Conservation (phyloP, 2,797 vertebrate species). For the Loris lydekkerianus region DNA sequence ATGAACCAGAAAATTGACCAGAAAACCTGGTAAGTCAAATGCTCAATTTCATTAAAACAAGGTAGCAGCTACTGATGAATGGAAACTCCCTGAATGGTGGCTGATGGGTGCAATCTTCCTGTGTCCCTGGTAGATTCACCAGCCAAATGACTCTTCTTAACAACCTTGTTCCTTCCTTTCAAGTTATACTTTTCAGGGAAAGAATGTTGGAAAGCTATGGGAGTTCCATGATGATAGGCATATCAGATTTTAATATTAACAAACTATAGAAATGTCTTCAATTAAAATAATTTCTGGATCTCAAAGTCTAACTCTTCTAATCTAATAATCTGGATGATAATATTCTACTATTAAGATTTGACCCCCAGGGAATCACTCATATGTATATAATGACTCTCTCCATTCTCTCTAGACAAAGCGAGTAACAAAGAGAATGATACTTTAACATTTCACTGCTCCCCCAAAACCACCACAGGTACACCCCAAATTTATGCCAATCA, state of each 20-base stretch:
- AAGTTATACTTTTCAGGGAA: conserved; percentile 8
- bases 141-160: not conserved
- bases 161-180: not conserved
- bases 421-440: conserved; percentile 1
- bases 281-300: not conserved
- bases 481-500: not conserved
- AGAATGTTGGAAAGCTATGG: not conserved
- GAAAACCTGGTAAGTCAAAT: not conserved
- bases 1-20: not conserved
- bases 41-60: not conserved
- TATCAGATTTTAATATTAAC: conserved; percentile 4
- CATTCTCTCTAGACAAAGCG: not conserved
- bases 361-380: not conserved
- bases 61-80: not conserved
- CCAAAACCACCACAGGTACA: not conserved
- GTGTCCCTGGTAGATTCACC: not conserved
- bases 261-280: not conserved
- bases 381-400: not conserved
- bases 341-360: not conserved
- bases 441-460: not conserved
- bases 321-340: not conserved
- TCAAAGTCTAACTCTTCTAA: not conserved
- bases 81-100: not conserved
- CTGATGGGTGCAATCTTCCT: not conserved
- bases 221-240: not conserved